Percentiles rank a stretch among this genome's conserved stretches.
These are phyloP conservation scores for Argya squamiceps DNA, from an alignment of 2,797 vertebrate genomes.

Conservation along the genomic window DNA sequence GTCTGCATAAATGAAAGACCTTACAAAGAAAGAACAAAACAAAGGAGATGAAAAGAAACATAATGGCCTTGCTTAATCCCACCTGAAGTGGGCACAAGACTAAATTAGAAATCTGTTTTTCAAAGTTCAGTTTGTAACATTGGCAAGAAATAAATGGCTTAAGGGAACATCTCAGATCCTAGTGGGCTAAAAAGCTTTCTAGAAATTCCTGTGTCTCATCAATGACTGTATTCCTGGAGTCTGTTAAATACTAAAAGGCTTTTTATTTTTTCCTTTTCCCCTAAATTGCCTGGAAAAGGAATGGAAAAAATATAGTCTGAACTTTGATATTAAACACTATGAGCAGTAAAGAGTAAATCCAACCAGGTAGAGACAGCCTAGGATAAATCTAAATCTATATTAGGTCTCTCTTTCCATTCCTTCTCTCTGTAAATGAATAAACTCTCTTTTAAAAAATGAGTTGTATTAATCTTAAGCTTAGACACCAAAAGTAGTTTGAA, in stretches of 20 bases:
- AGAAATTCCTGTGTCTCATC: neutral
- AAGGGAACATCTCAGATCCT: neutral
- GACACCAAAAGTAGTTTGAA: neutral
- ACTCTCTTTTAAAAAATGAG: neutral
- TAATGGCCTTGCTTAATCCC: neutral
- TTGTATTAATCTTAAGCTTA: neutral
- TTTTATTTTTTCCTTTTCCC: constrained; percentile 3
- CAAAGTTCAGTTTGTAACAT: neutral
- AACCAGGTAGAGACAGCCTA: neutral
- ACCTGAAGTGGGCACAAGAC: neutral
- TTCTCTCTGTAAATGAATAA: neutral
- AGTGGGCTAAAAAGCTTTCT: neutral
- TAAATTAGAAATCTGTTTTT: neutral
- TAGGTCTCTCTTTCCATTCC: neutral
- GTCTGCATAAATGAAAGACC: neutral
- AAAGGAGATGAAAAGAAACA: neutral
- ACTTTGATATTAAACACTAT: constrained; percentile 18
- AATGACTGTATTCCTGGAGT: neutral
- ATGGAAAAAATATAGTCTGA: neutral
- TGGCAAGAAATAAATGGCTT: neutral
- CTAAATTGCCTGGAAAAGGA: neutral
- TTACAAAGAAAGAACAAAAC: neutral
- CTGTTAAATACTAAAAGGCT: neutral
- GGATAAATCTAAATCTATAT: neutral
- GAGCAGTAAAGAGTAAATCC: constrained; percentile 2